A percentile compares a stretch with the other conserved stretches of the same genome.
These are phyloP conservation scores for Andrena bicolor DNA, from an alignment of 2,888 invertebrate species.

Conservation along the genomic window DNA sequence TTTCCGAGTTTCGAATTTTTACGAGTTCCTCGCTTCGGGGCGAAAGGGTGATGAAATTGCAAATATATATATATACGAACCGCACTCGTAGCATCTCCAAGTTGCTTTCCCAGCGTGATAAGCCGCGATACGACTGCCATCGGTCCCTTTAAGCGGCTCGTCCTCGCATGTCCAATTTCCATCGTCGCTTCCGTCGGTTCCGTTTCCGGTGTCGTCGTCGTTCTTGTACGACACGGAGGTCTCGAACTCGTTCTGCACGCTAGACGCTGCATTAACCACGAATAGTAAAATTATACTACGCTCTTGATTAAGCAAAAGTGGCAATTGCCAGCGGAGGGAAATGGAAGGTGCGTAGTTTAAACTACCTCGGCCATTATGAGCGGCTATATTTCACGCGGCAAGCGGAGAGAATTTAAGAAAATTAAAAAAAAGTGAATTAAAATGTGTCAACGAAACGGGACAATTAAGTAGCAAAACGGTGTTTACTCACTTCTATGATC, in stretches of 20 bases:
- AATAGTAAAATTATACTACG: slow-evolving; percentile 26
- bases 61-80: slow-evolving; percentile 67
- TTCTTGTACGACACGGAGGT: slow-evolving; percentile 81
- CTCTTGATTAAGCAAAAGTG: neutral
- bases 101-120: slow-evolving; percentile 82
- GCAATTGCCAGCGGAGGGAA: neutral
- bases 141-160: slow-evolving; percentile 82
- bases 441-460: neutral
- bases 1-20: neutral
- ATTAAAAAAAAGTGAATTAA: no score
- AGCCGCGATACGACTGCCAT: slow-evolving; percentile 83
- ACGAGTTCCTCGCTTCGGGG: neutral
- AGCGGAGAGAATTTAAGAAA: no score
- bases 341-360: no score
- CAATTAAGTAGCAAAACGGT: neutral
- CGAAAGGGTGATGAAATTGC: neutral
- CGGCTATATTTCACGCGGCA: no score
- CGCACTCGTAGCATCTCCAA: slow-evolving; percentile 84
- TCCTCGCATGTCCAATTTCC: slow-evolving; percentile 83
- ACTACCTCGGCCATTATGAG: no score
- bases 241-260: slow-evolving; percentile 84
- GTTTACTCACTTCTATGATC: slow-evolving; percentile 83
- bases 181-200: slow-evolving; percentile 81
- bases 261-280: slow-evolving; percentile 76
- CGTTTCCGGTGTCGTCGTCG: slow-evolving; percentile 82